Evolutionary conservation across 2,113 vertebrate species (phyloP).

Genomic region (Petrocephalus microphthalmus): DNA sequence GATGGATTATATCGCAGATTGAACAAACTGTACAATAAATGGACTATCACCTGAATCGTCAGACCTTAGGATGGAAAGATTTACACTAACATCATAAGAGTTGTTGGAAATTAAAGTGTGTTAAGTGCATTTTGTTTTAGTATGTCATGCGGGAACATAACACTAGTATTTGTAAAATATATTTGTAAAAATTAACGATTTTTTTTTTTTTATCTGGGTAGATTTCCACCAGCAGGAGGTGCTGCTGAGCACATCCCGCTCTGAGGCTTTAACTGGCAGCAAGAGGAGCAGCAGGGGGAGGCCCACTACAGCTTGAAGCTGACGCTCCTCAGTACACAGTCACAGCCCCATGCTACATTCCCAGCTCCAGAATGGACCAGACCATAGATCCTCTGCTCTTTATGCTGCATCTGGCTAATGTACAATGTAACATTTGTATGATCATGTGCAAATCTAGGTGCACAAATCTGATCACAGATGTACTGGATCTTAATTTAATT

Average conservation of each 20-base stretch:
- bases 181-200: neutral
- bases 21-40: neutral
- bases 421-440: neutral
- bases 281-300: neutral
- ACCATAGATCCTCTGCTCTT: neutral
- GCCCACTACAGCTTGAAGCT: neutral
- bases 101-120: neutral
- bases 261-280: neutral
- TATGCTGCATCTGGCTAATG: neutral
- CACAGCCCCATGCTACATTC: neutral
- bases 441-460: neutral
- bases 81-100: neutral
- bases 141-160: neutral
- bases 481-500: neutral
- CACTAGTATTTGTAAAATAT: neutral
- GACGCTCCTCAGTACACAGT: neutral
- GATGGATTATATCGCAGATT: neutral
- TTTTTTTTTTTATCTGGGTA: neutral
- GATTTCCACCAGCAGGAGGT: neutral
- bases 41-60: neutral
- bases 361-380: neutral
- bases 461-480: neutral
- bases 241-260: neutral
- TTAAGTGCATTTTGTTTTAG: neutral
- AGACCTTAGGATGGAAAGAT: neutral